Conservation (phyloP, 1,140 invertebrate species). For the Lasioglossum albipes region DNA sequence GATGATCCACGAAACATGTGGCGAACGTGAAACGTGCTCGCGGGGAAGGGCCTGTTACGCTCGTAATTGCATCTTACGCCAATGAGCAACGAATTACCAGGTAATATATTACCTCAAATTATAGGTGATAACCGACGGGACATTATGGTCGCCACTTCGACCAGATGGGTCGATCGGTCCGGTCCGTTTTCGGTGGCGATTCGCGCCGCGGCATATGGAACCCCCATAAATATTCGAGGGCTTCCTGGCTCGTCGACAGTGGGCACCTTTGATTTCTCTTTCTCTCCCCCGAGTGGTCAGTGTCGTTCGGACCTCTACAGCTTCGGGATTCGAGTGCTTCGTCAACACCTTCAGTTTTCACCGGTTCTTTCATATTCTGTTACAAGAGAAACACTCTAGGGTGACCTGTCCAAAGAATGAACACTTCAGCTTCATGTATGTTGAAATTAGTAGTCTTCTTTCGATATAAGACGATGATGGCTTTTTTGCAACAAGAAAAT, state of each 20-base stretch:
- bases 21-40: slow-evolving; percentile 63
- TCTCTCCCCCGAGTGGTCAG: background rate
- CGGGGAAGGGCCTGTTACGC: slow-evolving; percentile 43
- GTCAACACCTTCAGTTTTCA: background rate
- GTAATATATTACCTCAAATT: slow-evolving; percentile 81
- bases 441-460: too few relatives aligned
- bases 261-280: slow-evolving; percentile 18
- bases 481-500: too few relatives aligned
- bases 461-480: too few relatives aligned
- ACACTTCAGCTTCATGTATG: too few relatives aligned
- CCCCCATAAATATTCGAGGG: slow-evolving; percentile 72
- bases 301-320: background rate
- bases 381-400: background rate
- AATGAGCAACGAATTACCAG: slow-evolving; percentile 77
- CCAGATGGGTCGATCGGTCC: slow-evolving; percentile 73
- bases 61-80: slow-evolving; percentile 79
- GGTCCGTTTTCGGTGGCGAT: slow-evolving; percentile 70
- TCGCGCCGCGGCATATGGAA: slow-evolving; percentile 71
- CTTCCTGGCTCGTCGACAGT: slow-evolving; percentile 41
- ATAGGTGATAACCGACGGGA: slow-evolving; percentile 78
- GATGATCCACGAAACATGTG: slow-evolving; percentile 72
- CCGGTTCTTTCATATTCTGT: background rate
- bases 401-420: too few relatives aligned
- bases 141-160: slow-evolving; percentile 77
- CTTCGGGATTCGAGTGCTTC: background rate